Base-by-base conservation (phyloP, 2,888 invertebrate genomes). In the Leptinotarsa juncta region DNA sequence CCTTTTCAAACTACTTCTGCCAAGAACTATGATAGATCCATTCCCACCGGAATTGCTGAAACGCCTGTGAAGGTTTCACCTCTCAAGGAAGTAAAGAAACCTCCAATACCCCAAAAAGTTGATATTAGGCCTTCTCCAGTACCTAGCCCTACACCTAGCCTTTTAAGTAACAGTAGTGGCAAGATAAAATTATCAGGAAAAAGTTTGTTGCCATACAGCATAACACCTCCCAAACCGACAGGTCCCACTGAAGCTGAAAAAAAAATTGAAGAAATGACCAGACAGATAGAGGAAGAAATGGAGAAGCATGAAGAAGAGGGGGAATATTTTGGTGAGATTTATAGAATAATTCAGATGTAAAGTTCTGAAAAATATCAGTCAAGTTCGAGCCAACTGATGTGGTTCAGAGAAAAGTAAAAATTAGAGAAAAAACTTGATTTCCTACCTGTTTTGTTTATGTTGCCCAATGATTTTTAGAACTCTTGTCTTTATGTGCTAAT, bases 221-320 rank as follows among this genome's bases (percentile, higher is more conserved):
- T 97, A 42, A 96, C 96, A 65, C 96, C 96, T 57, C 95, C 96
- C 4, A 92, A 95, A 76, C 95, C 95, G 42, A 92, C 94, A 82
- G 97, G 97, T 3, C 96, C 96, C 23, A 96, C 96, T 72, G 97
- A 97, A 87, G 97, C 97, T 49, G 96, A 97, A 88, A 92, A 95
- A 73, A 97, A 97, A 89, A 95, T 97, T 84, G 97, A 97, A 87
- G 97, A 96, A 85, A 91, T 97, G 78, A 97, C 97, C 16, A 91
- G 96, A 70, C 96, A 97, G 85, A 91, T 97, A 79, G 97, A 97
- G 87, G 97, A 97, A 86, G 97, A 97, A 90, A 96, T 98, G 94
- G 98, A 98, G 87, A 94, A 96, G 83, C 95, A 96, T 84, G 96
- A 96, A 88, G 96, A 97, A 83, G 96, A 97, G 87, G 97, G 97